Evolutionary conservation across 1,140 invertebrate genomes (phyloP), one percentile per base, ranked within the genome.

Genomic region (Rhopalosiphum padi): DNA sequence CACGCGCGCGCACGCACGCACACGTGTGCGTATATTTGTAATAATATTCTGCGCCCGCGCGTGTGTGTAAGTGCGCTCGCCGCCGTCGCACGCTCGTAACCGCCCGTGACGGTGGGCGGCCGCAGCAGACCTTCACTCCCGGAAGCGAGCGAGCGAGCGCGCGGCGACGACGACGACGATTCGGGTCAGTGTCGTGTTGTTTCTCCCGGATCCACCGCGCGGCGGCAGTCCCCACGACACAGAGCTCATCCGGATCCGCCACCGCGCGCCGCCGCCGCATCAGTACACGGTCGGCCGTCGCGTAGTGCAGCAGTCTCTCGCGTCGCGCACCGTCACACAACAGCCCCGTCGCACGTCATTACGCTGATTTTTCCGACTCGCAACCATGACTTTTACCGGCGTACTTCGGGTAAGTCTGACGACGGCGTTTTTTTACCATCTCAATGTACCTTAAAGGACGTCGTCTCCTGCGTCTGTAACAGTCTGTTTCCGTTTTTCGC

Each of bases 111-210:
- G n/a, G 30, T 23, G 35, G 41, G 23, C 46, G 41, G 48, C 77
- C 41, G 30, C 43, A 35, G 15, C 60, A 92, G 48, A 86, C 91
- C 91, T 93, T 93, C 91, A 86, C 91, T 93, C 91, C 91, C 91
- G 91, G 91, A 93, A 93, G 82, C 91, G 91, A 41, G 55, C 35
- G 55, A 77, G 89, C 55, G 89, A 1, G 30, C 89, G 37, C 35
- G 30, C 77, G 91, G 37, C 91, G 68, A 22, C 90, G 91, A 30
- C 48, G 91, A 37, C 91, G 91, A 93, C 91, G 91, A 93, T 93
- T 93, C 91, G 91, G 91, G 91, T 93, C 91, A 93, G 91, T 85
- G 91, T 93, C 91, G 91, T 93, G 91, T 92, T 92, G 91, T 93
- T 93, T 93, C 91, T 93, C 91, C 91, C 91, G 91, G 91, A 93